Evolutionary conservation across 2,888 invertebrate genomes (phyloP).

Genomic region (Allophyes oxyacanthae): DNA sequence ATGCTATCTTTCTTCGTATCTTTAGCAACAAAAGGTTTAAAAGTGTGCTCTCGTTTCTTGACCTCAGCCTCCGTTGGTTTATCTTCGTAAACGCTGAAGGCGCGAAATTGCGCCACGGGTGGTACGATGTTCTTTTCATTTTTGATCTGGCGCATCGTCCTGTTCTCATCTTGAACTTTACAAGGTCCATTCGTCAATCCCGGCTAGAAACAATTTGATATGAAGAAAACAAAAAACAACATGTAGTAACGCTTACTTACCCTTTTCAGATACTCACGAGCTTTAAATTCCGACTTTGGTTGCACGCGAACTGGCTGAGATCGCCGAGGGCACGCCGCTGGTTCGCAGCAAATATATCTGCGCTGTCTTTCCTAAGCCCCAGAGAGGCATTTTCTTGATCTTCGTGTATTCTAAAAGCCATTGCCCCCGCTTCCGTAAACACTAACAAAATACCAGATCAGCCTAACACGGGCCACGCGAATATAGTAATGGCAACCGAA

Average conservation of each 20-base stretch:
- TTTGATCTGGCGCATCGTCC: constrained; percentile 82
- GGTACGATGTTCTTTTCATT: constrained; percentile 86
- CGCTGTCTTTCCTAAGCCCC: constrained; percentile 87
- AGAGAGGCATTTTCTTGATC: constrained; percentile 93
- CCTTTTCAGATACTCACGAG: constrained; percentile 79
- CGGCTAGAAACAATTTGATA: constrained; percentile 67
- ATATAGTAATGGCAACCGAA: constrained; percentile 67
- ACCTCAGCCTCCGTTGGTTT: constrained; percentile 81
- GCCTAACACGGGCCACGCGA: constrained; percentile 62
- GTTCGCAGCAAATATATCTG: constrained; percentile 82
- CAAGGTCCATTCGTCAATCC: constrained; percentile 83
- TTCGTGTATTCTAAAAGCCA: constrained; percentile 94
- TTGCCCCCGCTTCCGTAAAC: constrained; percentile 84
- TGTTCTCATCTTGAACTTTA: constrained; percentile 86
- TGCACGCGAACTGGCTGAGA: constrained; percentile 89
- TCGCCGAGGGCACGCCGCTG: constrained; percentile 91
- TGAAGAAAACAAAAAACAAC: constrained; percentile 21
- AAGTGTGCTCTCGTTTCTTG: constrained; percentile 81
- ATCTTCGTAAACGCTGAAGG: constrained; percentile 94
- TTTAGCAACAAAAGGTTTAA: constrained; percentile 82
- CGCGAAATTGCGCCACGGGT: constrained; percentile 93
- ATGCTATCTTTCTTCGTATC: constrained; percentile 78
- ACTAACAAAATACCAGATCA: constrained; percentile 69
- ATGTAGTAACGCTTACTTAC: constrained; percentile 22
- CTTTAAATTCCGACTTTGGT: constrained; percentile 86